Conservation (phyloP, 2,888 invertebrate genomes). For the Ariolimax columbianus region DNA sequence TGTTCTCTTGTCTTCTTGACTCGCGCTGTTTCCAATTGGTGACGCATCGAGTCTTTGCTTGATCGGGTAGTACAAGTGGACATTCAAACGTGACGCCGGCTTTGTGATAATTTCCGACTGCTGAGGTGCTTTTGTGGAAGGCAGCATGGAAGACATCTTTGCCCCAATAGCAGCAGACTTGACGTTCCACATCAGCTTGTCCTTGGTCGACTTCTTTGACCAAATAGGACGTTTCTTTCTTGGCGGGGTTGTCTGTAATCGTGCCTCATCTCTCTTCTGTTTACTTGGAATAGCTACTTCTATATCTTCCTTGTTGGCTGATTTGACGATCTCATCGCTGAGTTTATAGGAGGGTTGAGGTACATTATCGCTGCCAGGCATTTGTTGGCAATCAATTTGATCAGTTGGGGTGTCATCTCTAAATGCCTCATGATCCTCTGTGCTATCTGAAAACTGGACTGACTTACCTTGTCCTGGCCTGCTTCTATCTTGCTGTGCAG, state of each 20-base stretch:
- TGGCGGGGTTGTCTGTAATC: slow-evolving; percentile 30
- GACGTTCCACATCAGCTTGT: not conserved
- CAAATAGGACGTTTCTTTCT: slow-evolving; percentile 29
- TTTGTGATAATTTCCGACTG: not conserved
- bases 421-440: slow-evolving; percentile 13
- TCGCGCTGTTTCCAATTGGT: slow-evolving; percentile 7
- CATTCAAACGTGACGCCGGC: slow-evolving; percentile 1
- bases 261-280: slow-evolving; percentile 3
- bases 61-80: not conserved
- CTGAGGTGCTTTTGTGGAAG: slow-evolving; percentile 4
- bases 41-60: slow-evolving; percentile 11
- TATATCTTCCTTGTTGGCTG: not conserved
- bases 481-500: not conserved
- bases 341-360: not conserved
- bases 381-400: not conserved
- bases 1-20: not conserved
- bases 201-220: slow-evolving; percentile 10
- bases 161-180: not conserved
- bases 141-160: not conserved
- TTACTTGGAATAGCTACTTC: not conserved
- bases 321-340: not conserved
- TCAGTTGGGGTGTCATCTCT: not conserved
- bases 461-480: slow-evolving; percentile 18
- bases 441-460: slow-evolving; percentile 48
- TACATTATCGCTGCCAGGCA: no score